A percentile compares a stretch with the other conserved stretches of the same genome.
Evolutionary conservation across 2,797 vertebrate genomes (phyloP).

Genomic region (Xenopus petersii): DNA sequence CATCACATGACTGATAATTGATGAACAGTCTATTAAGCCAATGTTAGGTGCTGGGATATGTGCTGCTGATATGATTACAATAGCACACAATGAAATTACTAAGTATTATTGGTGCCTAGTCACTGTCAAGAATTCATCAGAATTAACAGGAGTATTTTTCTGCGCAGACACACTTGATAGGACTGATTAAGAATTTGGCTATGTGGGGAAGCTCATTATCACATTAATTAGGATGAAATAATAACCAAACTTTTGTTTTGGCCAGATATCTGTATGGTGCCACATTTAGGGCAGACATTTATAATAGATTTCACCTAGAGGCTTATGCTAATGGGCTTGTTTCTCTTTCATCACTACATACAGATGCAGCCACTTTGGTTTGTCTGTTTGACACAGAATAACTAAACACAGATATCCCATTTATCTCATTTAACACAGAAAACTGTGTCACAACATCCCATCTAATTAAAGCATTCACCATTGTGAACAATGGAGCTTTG

Average conservation of each 20-base stretch:
- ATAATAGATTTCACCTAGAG: constrained; percentile 55
- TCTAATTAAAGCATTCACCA: too few species aligned
- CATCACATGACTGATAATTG: constrained; percentile 71
- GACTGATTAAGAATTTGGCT: constrained; percentile 80
- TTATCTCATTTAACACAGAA: too few species aligned
- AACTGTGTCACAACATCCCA: too few species aligned
- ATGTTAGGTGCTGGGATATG: constrained; percentile 70
- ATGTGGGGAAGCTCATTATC: constrained; percentile 78
- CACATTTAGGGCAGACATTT: constrained; percentile 58
- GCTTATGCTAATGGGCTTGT: too few species aligned
- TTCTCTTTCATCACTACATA: too few species aligned
- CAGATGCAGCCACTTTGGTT: too few species aligned
- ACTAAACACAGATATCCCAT: too few species aligned
- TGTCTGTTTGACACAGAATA: too few species aligned
- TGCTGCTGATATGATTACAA: constrained; percentile 73
- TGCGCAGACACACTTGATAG: constrained; percentile 74
- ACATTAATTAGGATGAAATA: constrained; percentile 79
- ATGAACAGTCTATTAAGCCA: constrained; percentile 70
- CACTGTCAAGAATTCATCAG: constrained; percentile 75
- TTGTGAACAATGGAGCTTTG: too few species aligned
- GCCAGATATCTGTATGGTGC: constrained; percentile 64
- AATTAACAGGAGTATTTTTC: constrained; percentile 73
- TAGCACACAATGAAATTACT: constrained; percentile 79
- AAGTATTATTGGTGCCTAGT: constrained; percentile 79
- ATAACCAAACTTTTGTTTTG: constrained; percentile 73